Evolutionary conservation across 2,888 invertebrate species (phyloP).

Genomic region (Linnaemya tessellans): DNA sequence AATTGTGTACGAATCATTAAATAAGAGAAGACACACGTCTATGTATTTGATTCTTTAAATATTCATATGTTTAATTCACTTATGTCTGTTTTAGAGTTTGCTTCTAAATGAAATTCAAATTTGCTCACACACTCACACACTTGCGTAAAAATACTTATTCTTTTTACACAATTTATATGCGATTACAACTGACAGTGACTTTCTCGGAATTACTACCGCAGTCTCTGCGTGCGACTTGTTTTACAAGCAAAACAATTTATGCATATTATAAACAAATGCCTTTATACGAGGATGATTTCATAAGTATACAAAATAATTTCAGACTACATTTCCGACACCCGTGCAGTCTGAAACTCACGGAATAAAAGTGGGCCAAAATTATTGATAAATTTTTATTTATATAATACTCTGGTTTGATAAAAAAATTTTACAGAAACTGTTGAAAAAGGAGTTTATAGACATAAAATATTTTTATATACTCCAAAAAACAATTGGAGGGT

Average conservation of each 20-base stretch:
- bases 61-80: conserved; percentile 64
- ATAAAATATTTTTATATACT: too few species aligned
- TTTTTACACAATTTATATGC: conserved; percentile 5
- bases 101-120: conserved; percentile 45
- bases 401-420: too few species aligned
- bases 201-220: neutral
- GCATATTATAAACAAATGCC: neutral
- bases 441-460: too few species aligned
- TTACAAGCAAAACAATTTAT: conserved; percentile 18
- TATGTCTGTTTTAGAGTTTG: conserved; percentile 44
- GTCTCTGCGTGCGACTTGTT: conserved; percentile 25
- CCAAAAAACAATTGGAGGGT: too few species aligned
- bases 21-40: neutral
- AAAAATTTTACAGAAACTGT: too few species aligned
- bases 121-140: conserved; percentile 6
- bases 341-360: too few species aligned
- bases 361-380: neutral
- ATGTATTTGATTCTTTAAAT: conserved; percentile 42
- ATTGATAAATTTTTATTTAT: neutral
- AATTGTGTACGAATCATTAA: conserved; percentile 3
- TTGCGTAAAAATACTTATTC: neutral
- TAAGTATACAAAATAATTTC: neutral
- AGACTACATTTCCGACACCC: too few species aligned
- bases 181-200: neutral
- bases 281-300: neutral